Conservation (phyloP, 2,888 invertebrate species). For the Ryuthela nishihirai region DNA sequence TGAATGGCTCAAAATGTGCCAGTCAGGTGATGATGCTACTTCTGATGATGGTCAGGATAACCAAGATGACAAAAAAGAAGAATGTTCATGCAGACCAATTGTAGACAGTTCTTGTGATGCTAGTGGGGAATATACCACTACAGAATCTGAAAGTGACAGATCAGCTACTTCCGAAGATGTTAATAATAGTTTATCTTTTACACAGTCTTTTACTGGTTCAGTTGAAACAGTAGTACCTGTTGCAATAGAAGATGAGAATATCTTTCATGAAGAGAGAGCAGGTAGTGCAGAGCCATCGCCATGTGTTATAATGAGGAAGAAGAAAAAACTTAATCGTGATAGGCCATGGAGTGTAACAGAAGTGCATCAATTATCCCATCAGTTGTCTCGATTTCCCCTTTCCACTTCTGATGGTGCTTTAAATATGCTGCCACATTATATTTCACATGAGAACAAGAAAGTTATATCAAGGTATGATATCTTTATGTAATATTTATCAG, state of each 20-base stretch:
- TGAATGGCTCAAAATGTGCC: slow-evolving; percentile 35
- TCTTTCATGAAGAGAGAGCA: not conserved
- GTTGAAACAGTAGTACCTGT: slow-evolving; percentile 39
- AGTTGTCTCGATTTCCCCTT: slow-evolving; percentile 54
- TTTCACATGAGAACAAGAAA: too few relatives aligned
- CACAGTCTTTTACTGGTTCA: slow-evolving; percentile 35
- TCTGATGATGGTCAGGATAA: slow-evolving; percentile 5
- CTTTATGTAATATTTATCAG: too few relatives aligned
- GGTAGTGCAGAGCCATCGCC: slow-evolving; percentile 4
- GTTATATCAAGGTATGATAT: not conserved
- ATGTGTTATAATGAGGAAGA: slow-evolving; percentile 41
- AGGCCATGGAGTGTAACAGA: slow-evolving; percentile 89
- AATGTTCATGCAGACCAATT: slow-evolving; percentile 6
- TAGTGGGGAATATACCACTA: slow-evolving; percentile 81
- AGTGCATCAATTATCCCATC: slow-evolving; percentile 63
- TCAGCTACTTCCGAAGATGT: slow-evolving; percentile 43
- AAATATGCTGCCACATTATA: slow-evolving; percentile 59
- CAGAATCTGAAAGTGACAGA: slow-evolving; percentile 42
- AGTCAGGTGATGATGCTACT: slow-evolving; percentile 25
- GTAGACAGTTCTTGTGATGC: slow-evolving; percentile 65
- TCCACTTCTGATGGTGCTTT: slow-evolving; percentile 87
- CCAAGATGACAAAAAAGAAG: slow-evolving; percentile 56
- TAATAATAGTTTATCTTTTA: slow-evolving; percentile 43
- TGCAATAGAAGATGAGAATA: slow-evolving; percentile 23
- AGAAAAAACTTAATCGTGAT: slow-evolving; percentile 39